A percentile compares a stretch with the other conserved stretches of the same genome.
These are phyloP conservation scores for Cheilosia vernalis DNA, from an alignment of 2,888 invertebrate genomes.

Conservation along the genomic window DNA sequence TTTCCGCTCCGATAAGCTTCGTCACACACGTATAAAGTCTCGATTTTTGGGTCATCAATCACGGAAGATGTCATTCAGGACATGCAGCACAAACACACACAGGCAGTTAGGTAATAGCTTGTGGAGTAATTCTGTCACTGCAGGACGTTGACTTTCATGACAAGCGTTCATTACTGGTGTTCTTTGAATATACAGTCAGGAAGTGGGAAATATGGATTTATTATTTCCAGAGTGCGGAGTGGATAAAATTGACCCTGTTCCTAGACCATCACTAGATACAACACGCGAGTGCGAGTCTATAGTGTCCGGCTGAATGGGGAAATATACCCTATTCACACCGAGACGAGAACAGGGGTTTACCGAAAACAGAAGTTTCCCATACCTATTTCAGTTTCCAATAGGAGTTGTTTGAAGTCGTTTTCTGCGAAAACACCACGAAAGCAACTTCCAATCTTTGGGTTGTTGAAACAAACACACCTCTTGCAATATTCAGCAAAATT, in stretches of 20 bases:
- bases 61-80: constrained; percentile 53
- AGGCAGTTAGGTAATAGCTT: constrained; percentile 31
- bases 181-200: not conserved
- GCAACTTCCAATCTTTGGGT: no score
- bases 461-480: no score
- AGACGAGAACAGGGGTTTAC: no score
- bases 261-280: constrained; percentile 34
- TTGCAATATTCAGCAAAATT: no score
- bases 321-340: not conserved
- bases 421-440: no score
- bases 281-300: not conserved
- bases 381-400: no score
- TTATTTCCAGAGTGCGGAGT: not conserved
- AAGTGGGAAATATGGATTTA: not conserved
- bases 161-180: constrained; percentile 10
- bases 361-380: no score
- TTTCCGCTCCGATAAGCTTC: constrained; percentile 58
- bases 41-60: constrained; percentile 65
- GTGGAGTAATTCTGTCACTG: not conserved
- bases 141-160: constrained; percentile 35
- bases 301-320: constrained; percentile 22
- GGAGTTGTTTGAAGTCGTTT: no score
- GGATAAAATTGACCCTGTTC: constrained; percentile 4
- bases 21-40: constrained; percentile 55
- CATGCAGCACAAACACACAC: constrained; percentile 23